These are phyloP conservation scores for Amphiura filiformis DNA, from an alignment of 35 echinoderm and acorn worm species.

Conservation along the genomic window DNA sequence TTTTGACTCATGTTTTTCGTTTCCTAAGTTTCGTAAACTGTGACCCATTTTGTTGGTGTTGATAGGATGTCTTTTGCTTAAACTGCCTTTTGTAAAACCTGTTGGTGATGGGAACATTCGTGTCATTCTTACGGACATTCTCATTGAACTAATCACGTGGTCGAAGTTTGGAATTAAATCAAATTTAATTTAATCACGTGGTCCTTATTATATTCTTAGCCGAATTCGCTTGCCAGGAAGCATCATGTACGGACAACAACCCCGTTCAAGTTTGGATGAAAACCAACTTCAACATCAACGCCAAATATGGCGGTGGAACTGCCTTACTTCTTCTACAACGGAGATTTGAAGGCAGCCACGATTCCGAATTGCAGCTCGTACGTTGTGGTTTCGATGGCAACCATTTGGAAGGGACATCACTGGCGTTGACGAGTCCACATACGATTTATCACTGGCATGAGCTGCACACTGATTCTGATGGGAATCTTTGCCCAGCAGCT, in stretches of 20 bases:
- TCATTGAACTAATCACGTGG: no score
- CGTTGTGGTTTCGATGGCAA: conserved; percentile 84
- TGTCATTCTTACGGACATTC: no score
- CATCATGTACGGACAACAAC: conserved; percentile 17
- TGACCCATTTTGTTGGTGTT: no score
- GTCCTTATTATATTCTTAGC: no score
- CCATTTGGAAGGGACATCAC: conserved; percentile 34
- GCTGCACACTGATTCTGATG: conserved; percentile 42
- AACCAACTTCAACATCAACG: conserved; percentile 77
- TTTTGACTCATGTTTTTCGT: no score
- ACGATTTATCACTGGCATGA: conserved; percentile 60
- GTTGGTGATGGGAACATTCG: no score
- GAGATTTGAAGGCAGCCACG: neutral
- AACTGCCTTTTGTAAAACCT: no score
- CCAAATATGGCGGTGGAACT: conserved; percentile 60
- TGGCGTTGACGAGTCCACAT: conserved; percentile 46
- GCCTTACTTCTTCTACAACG: conserved; percentile 41
- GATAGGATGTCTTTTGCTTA: no score
- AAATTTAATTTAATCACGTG: no score
- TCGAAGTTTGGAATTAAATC: no score
- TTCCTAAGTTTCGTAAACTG: no score
- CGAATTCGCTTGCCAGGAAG: conserved; percentile 62
- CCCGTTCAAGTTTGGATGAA: conserved; percentile 52
- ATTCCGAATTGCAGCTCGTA: conserved; percentile 43
- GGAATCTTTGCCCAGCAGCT: conserved; percentile 40